phyloP scores from a whole-genome alignment of 2,113 vertebrate genomes.

The Bambusicola thoracicus region DNA sequence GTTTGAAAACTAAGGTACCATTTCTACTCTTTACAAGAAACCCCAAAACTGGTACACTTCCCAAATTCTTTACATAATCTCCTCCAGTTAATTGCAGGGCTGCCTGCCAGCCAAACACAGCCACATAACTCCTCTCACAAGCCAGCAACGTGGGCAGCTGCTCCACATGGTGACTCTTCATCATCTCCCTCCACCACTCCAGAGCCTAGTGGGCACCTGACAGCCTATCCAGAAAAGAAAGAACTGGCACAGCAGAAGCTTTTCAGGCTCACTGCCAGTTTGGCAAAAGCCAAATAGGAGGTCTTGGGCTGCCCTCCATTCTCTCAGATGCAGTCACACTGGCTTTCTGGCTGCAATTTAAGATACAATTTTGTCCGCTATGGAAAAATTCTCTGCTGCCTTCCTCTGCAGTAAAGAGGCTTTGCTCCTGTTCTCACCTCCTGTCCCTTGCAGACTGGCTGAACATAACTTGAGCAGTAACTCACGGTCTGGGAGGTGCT shows the following conservation, averaged over 20 bases:
- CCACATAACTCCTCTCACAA: not conserved
- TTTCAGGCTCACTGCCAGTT: not conserved
- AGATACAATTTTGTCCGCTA: not conserved
- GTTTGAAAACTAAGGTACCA: not conserved
- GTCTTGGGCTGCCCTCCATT: not conserved
- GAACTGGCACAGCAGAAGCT: not conserved
- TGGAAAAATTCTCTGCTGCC: not conserved
- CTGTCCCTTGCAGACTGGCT: not conserved
- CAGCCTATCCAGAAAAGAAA: not conserved
- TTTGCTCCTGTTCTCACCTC: not conserved
- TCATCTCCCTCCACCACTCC: not conserved
- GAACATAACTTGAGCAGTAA: not conserved
- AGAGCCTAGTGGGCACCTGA: not conserved
- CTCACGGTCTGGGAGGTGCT: not conserved
- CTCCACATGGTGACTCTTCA: not conserved
- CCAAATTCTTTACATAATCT: constrained; percentile 25
- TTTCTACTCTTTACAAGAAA: not conserved
- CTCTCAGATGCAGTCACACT: not conserved
- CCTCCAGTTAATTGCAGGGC: not conserved
- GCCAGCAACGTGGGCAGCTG: accelerated
- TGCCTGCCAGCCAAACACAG: not conserved
- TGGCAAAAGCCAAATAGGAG: not conserved
- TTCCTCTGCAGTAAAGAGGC: not conserved
- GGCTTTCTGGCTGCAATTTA: not conserved
- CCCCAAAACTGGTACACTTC: not conserved